A percentile compares a stretch with the other conserved stretches of the same genome.
These are phyloP conservation scores for Caenorhabditis plicata DNA, from an alignment of 2,888 invertebrate genomes.

Conservation along the genomic window DNA sequence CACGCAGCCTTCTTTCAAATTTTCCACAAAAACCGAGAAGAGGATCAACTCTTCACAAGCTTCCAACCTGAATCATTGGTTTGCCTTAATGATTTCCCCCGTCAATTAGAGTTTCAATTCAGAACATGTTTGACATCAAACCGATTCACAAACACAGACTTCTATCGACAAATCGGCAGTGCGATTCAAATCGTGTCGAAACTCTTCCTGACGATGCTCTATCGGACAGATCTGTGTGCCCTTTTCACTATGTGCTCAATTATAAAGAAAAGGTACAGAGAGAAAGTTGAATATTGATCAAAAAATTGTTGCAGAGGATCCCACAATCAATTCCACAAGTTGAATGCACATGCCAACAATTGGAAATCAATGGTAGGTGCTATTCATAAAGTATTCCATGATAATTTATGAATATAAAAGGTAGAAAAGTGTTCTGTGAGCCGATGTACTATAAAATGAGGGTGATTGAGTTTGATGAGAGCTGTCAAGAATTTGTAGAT, in stretches of 20 bases:
- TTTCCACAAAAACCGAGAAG: too few species aligned
- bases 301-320: slow-evolving; percentile 27
- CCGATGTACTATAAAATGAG: slow-evolving; percentile 32
- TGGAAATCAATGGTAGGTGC: slow-evolving; percentile 10
- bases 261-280: slow-evolving; percentile 21
- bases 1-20: too few species aligned
- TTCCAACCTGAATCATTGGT: slow-evolving; percentile 6
- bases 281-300: neutral
- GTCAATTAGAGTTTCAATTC: too few species aligned
- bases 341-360: slow-evolving; percentile 20
- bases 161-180: too few species aligned
- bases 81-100: slow-evolving; percentile 8
- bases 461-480: slow-evolving; percentile 23
- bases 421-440: slow-evolving; percentile 22
- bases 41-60: slow-evolving; percentile 3
- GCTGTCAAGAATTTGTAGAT: slow-evolving; percentile 27
- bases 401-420: slow-evolving; percentile 3
- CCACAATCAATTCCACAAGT: slow-evolving; percentile 32
- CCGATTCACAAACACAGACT: too few species aligned
- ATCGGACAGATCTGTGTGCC: slow-evolving; percentile 21
- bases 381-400: neutral
- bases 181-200: too few species aligned
- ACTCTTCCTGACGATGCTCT: slow-evolving; percentile 30
- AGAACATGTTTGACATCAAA: too few species aligned
- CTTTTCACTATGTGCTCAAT: slow-evolving; percentile 29